phyloP scores from a whole-genome alignment of 2,888 invertebrate genomes.

The Nomada ruficornis region DNA sequence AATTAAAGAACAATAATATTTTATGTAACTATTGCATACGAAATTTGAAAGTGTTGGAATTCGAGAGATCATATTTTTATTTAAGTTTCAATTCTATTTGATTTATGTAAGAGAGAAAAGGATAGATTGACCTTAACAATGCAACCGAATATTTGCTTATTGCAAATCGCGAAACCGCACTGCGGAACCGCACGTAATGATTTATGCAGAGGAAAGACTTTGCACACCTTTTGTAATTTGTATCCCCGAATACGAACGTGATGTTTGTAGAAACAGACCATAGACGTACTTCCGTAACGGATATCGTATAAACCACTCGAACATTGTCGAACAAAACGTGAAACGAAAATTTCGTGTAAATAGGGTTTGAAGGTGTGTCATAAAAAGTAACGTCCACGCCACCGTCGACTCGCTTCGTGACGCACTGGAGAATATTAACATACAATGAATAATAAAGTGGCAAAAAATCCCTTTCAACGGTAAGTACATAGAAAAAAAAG shows the following conservation, averaged over 20 bases:
- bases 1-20: background rate
- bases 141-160: constrained; percentile 25
- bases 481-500: constrained; percentile 29
- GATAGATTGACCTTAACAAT: constrained; percentile 46
- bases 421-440: constrained; percentile 26
- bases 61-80: background rate
- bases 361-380: background rate
- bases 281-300: background rate
- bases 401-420: background rate
- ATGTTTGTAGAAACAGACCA: constrained; percentile 19
- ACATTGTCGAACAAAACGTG: background rate
- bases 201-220: constrained; percentile 74
- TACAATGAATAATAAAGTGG: constrained; percentile 40
- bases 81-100: background rate
- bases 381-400: constrained; percentile 7
- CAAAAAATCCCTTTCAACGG: constrained; percentile 23
- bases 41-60: no score
- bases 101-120: no score
- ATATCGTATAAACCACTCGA: background rate
- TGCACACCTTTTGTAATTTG: constrained; percentile 65
- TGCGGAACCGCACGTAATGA: constrained; percentile 75
- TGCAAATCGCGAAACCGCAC: constrained; percentile 65
- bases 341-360: background rate
- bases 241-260: constrained; percentile 26
- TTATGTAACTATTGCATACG: no score